phyloP scores from a whole-genome alignment of 2,888 invertebrate genomes.

The Dendrolimus pini region DNA sequence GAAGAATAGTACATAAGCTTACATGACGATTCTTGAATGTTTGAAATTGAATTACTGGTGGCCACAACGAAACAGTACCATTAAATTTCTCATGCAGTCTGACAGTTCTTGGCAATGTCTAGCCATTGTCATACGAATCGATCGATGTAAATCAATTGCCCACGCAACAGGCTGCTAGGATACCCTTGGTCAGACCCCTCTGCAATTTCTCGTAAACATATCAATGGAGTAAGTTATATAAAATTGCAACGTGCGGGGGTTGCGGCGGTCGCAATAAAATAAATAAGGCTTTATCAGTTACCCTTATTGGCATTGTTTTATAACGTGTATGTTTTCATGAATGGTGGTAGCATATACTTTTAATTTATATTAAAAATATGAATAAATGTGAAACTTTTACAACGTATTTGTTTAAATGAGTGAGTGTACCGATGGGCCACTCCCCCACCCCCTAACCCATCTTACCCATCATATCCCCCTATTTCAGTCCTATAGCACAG shows the following conservation, averaged over 20 bases:
- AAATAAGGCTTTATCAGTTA: conserved; percentile 32
- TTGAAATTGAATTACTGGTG: not conserved
- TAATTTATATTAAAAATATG: no score
- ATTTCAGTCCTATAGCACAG: no score
- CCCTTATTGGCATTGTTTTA: no score
- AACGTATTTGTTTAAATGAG: no score
- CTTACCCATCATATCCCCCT: no score
- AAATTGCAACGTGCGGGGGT: conserved; percentile 38
- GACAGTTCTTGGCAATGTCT: conserved; percentile 7
- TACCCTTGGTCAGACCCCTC: conserved; percentile 18
- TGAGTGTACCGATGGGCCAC: no score
- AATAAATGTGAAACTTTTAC: no score
- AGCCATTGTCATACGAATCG: conserved; percentile 28
- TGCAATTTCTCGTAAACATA: conserved; percentile 34
- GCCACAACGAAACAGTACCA: not conserved
- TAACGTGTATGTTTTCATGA: no score
- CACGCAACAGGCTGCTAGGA: conserved; percentile 41
- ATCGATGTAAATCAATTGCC: conserved; percentile 54
- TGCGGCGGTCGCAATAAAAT: conserved; percentile 48
- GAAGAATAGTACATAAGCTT: no score
- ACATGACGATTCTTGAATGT: no score
- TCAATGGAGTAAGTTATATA: conserved; percentile 31
- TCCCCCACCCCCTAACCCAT: no score
- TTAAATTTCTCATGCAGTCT: not conserved
- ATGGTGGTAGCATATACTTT: no score